phyloP scores from a whole-genome alignment of 2,888 invertebrate genomes.

The Cantharis nigra region DNA sequence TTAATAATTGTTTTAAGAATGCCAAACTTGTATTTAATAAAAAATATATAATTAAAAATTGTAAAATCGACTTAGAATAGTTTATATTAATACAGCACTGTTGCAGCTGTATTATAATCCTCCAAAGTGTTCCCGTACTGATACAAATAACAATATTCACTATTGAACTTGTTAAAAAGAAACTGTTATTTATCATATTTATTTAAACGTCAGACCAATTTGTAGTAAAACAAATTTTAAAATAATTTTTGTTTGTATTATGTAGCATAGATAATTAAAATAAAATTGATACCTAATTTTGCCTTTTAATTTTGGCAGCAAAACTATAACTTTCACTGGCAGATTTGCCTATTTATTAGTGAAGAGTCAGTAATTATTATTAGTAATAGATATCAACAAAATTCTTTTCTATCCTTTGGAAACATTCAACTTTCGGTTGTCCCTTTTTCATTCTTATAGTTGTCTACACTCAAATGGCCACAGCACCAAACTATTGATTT shows the following conservation, averaged over 20 bases:
- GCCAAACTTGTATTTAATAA: constrained; percentile 14
- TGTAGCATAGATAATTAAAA: constrained; percentile 20
- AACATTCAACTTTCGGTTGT: no score
- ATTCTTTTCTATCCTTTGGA: no score
- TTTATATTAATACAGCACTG: constrained; percentile 16
- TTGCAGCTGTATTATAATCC: constrained; percentile 25
- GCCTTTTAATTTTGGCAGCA: neutral
- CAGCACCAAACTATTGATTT: no score
- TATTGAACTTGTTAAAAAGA: constrained; percentile 20
- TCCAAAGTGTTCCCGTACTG: constrained; percentile 21
- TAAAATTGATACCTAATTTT: constrained; percentile 21
- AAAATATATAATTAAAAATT: constrained; percentile 19
- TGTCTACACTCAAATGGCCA: no score
- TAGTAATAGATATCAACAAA: no score
- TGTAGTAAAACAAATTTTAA: constrained; percentile 17
- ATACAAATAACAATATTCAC: constrained; percentile 13
- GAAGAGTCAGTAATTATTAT: no score
- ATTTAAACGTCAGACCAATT: constrained; percentile 22
- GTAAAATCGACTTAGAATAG: constrained; percentile 22
- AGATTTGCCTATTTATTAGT: no score
- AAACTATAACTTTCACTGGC: neutral
- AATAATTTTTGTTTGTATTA: constrained; percentile 14
- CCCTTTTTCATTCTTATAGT: no score
- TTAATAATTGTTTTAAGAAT: constrained; percentile 13
- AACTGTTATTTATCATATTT: constrained; percentile 16